phyloP scores from a whole-genome alignment of 2,113 vertebrate species.

The Calidris pugnax region DNA sequence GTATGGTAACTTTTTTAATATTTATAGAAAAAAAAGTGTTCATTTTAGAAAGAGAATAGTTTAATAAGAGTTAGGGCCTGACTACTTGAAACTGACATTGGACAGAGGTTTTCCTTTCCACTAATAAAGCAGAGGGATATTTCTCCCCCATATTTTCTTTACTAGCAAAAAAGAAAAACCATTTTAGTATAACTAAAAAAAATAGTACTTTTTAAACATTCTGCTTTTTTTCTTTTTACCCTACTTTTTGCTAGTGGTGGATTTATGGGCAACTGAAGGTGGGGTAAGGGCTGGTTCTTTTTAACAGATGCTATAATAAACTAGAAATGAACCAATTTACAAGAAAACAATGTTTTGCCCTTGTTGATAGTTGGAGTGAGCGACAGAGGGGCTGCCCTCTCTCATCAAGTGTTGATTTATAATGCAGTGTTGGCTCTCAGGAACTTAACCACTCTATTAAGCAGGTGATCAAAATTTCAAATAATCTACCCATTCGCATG shows the following conservation, averaged over 20 bases:
- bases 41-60: neutral
- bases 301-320: neutral
- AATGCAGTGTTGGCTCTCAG: fast-evolving
- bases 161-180: neutral
- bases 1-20: neutral
- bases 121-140: neutral
- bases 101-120: neutral
- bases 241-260: neutral
- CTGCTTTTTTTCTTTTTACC: neutral
- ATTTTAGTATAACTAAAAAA: neutral
- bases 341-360: neutral
- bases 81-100: neutral
- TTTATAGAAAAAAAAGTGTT: neutral
- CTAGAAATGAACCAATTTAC: neutral
- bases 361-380: neutral
- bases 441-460: neutral
- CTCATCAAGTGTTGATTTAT: neutral
- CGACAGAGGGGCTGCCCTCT: neutral
- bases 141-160: neutral
- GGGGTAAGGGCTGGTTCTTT: neutral
- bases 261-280: neutral
- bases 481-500: neutral
- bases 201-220: neutral
- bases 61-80: neutral
- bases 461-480: neutral